A percentile compares a stretch with the other conserved stretches of the same genome.
Conservation (phyloP, 1,140 invertebrate species). For the Dendroctonus ponderosae region DNA sequence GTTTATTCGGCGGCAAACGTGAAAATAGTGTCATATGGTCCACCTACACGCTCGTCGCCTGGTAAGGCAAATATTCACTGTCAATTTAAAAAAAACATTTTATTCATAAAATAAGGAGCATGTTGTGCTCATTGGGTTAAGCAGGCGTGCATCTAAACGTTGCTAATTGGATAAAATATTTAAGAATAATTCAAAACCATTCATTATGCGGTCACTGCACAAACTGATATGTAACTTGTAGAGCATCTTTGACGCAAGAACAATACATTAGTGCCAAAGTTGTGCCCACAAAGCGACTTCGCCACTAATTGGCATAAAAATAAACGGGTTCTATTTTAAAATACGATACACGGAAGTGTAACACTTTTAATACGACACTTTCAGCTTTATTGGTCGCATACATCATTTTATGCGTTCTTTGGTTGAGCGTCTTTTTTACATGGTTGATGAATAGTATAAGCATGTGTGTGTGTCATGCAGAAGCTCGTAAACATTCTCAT, state of each 20-base stretch:
- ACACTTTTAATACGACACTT: slow-evolving; percentile 23
- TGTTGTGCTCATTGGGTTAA: too few species aligned
- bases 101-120: background rate
- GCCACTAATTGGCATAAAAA: slow-evolving; percentile 33
- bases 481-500: too few species aligned
- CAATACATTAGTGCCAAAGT: too few species aligned
- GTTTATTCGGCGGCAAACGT: slow-evolving; percentile 2
- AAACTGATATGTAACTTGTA: too few species aligned
- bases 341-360: slow-evolving; percentile 21
- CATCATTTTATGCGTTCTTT: slow-evolving; percentile 15
- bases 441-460: too few species aligned
- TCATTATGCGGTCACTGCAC: too few species aligned
- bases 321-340: slow-evolving; percentile 27
- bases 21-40: slow-evolving; percentile 35
- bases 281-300: background rate
- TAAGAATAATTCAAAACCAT: too few species aligned
- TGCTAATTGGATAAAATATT: too few species aligned
- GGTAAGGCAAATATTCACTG: too few species aligned
- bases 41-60: slow-evolving; percentile 6
- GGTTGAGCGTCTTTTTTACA: background rate
- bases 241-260: too few species aligned
- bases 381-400: slow-evolving; percentile 20
- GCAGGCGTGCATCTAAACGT: too few species aligned
- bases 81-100: background rate
- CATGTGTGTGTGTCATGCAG: too few species aligned